Evolutionary conservation across 2,797 vertebrate genomes (phyloP).

Genomic region (Siniperca scherzeri): DNA sequence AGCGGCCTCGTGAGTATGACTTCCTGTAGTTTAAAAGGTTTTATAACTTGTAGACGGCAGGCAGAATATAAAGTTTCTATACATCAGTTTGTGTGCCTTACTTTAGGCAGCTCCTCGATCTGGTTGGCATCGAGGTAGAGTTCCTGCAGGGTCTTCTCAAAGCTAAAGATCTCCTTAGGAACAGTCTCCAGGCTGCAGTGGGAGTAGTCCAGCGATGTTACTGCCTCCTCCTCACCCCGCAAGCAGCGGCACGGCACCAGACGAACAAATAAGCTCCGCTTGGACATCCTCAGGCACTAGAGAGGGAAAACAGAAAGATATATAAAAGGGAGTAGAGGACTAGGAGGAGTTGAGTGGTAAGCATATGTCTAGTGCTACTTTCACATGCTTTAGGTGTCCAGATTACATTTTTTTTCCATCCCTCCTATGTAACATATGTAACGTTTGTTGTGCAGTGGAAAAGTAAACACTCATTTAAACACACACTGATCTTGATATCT

Average conservation of each 20-base stretch:
- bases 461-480: slow-evolving; percentile 2
- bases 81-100: slow-evolving; percentile 69
- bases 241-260: slow-evolving; percentile 98
- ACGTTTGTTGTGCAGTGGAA: not conserved
- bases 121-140: slow-evolving; percentile 99
- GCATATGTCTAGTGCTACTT: not conserved
- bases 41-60: not conserved
- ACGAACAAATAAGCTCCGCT: slow-evolving; percentile 96
- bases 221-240: slow-evolving; percentile 96
- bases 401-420: not conserved
- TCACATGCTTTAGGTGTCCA: not conserved
- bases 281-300: slow-evolving; percentile 98
- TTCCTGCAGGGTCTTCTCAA: slow-evolving; percentile 98
- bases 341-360: not conserved
- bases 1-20: not conserved
- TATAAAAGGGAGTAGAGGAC: slow-evolving; percentile 64
- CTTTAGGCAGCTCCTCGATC: slow-evolving; percentile 99
- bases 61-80: slow-evolving; percentile 9
- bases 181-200: slow-evolving; percentile 99
- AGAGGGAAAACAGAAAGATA: slow-evolving; percentile 26
- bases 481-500: slow-evolving; percentile 1
- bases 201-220: slow-evolving; percentile 98
- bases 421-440: not conserved
- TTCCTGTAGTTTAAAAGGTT: not conserved
- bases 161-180: slow-evolving; percentile 99